Evolutionary conservation across 2,888 invertebrate species (phyloP), one percentile per base, ranked within the genome.

Genomic region (Euzetes globulus): DNA sequence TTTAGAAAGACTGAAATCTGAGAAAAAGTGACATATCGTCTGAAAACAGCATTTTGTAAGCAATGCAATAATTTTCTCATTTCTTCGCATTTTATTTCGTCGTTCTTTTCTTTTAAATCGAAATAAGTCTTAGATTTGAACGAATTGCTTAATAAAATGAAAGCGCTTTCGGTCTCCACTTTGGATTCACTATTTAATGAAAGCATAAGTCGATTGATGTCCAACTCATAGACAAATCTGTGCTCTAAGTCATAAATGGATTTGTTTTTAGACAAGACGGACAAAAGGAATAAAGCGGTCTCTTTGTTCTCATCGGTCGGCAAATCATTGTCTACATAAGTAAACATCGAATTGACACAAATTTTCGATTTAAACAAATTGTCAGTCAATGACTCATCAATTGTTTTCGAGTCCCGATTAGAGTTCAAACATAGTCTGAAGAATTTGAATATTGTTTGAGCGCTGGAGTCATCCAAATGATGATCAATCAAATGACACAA

Each of bases 21-120:
- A 19, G 11, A 11, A 41, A 45, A 37, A 68, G 7, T 41, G 2
- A 68, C 45, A 22, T 41, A 19, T 15, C 1, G 1, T 45, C 22
- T 68, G 33, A 68, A 68, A 15, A 68, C 41, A 41, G 68, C 68
- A 15, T 68, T 68, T 68, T 41, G 41, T 68, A 41, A 41, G 37
- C 7, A 22, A 19, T 15, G n/a, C 22, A 68, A 41, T 19, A 68
- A 22, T 41, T 68, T n/a, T 45, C 68, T 17, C 22, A 68, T 19
- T 41, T 68, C 22, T 45, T 68, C 22, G 22, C 1, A 3, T 22
- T 68, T 41, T 37, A 37, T n/a, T 68, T 68, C 68, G 22, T 68
- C 41, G 9, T 4, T 68, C 1, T 37, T 68, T 15, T 19, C 22
- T n/a, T 22, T 22, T 41, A 19, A 9, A 11, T 17, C 19, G 2